A percentile compares a stretch with the other conserved stretches of the same genome.
Conservation (phyloP, 2,888 invertebrate species). For the Drosophila peninsularis region DNA sequence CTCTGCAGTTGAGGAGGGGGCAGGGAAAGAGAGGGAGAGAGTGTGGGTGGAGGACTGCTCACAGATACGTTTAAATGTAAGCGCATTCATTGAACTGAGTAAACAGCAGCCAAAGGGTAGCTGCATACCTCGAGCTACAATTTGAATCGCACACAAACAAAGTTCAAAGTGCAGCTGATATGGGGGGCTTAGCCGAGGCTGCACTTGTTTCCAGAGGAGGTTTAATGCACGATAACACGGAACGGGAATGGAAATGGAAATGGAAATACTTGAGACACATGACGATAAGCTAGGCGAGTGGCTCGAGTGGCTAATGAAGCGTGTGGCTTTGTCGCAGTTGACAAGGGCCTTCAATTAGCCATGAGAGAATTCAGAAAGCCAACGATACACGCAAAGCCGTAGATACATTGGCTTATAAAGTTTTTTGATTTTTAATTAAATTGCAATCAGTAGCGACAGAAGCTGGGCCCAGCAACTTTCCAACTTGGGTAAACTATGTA, state of each 20-base stretch:
- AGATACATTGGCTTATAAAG: slow-evolving; percentile 35
- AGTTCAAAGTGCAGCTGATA: slow-evolving; percentile 66
- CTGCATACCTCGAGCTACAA: slow-evolving; percentile 23
- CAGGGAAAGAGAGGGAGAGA: not conserved
- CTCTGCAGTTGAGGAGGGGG: slow-evolving; percentile 15
- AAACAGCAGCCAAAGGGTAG: slow-evolving; percentile 64
- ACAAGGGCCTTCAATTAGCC: slow-evolving; percentile 37
- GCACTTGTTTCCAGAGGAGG: slow-evolving; percentile 55
- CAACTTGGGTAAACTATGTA: slow-evolving; percentile 43
- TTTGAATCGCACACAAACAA: slow-evolving; percentile 38
- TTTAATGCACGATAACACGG: slow-evolving; percentile 67
- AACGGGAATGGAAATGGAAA: slow-evolving; percentile 11
- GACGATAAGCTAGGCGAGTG: slow-evolving; percentile 42
- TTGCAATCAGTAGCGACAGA: slow-evolving; percentile 43
- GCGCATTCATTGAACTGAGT: slow-evolving; percentile 54
- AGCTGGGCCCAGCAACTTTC: slow-evolving; percentile 6
- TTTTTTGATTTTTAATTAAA: slow-evolving; percentile 54
- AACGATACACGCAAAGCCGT: slow-evolving; percentile 12
- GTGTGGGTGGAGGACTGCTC: not conserved
- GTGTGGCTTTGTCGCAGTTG: slow-evolving; percentile 21
- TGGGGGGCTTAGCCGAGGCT: slow-evolving; percentile 34
- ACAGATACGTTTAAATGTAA: slow-evolving; percentile 34
- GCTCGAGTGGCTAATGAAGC: slow-evolving; percentile 46
- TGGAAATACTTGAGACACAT: slow-evolving; percentile 41
- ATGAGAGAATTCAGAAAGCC: slow-evolving; percentile 29